Base-by-base conservation (phyloP, 2,797 vertebrate species). In the Enteromius radiatus region DNA sequence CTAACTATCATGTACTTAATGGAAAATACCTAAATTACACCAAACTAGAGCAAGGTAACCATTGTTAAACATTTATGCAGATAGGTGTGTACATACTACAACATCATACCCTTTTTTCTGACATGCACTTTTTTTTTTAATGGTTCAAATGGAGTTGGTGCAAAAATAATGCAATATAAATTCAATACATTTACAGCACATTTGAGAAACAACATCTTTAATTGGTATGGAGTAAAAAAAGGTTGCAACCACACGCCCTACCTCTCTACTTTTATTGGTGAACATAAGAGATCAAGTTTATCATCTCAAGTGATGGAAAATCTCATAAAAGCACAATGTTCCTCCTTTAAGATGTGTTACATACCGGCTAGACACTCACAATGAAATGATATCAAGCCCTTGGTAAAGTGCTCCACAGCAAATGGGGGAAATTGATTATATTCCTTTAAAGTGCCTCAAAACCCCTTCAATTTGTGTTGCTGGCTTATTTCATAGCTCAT, bases 331-430 rank as follows among this genome's bases (percentile, higher is more conserved):
- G 85, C 90, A 91, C 92, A 93, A 91, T 91, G 92, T 91, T 92
- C 78, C 19, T 89, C 84, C 80, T 89, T 84, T 94, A 94, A 94
- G 93, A 92, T 69, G 76, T 89, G 91, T 93, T 92, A 93, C 89
- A 89, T 86, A 93, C 93, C 88, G 86, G 73, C 77, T 88, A 89
- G 90, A 90, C 92, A 89, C 91, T 90, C 91, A 88, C 89, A 93
- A 93, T 94, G 92, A 93, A 93, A 93, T 92, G 91, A 91, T 92
- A 93, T 93, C 91, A 92, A 90, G 92, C 90, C 93, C 92, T 93
- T 91, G 88, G 89, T 92, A 92, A 92, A 93, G 90, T 91, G 78
- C 91, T 89, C 93, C 91, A 89, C 92, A 88, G 90, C 90, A 93
- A 93, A 92, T 88, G 89, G 89, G 61, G 78, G 77, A 85, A 88